Conservation (phyloP, 2,113 vertebrate species). For the Notothenia rossii region DNA sequence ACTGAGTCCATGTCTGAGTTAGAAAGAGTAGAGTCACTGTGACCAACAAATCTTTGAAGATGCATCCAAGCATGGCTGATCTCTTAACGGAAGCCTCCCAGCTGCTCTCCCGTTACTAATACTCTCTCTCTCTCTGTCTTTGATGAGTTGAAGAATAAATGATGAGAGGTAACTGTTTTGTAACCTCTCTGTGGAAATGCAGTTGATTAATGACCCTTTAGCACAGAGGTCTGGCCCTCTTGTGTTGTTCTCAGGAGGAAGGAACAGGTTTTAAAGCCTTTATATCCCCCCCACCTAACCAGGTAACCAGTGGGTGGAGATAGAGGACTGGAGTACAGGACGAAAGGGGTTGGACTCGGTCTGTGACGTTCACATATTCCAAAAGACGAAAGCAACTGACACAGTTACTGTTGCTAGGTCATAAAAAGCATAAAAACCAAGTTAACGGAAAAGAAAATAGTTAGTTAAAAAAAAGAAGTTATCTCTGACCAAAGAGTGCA, state of each 20-base stretch:
- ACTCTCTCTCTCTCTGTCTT: slow-evolving; percentile 23
- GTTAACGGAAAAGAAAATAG: not conserved
- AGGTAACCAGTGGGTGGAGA: slow-evolving; percentile 68
- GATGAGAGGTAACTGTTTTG: slow-evolving; percentile 35
- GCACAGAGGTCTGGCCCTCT: not conserved
- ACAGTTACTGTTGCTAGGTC: slow-evolving; percentile 20
- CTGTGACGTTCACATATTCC: slow-evolving; percentile 1
- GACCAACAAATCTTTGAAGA: slow-evolving; percentile 50
- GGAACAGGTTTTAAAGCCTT: slow-evolving; percentile 18
- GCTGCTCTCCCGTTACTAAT: slow-evolving; percentile 46
- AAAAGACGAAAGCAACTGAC: not conserved
- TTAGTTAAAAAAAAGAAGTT: not conserved
- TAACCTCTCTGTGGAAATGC: slow-evolving; percentile 24
- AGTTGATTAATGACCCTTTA: slow-evolving; percentile 1
- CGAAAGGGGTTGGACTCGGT: slow-evolving; percentile 8
- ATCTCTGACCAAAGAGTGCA: not conserved
- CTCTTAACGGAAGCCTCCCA: slow-evolving; percentile 33
- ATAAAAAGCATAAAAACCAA: slow-evolving; percentile 25
- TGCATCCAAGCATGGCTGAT: slow-evolving; percentile 70
- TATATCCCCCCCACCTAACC: slow-evolving; percentile 33
- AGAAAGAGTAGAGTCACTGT: slow-evolving; percentile 62
- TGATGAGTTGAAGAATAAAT: slow-evolving; percentile 47
- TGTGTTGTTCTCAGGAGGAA: slow-evolving; percentile 9
- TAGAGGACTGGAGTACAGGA: not conserved
- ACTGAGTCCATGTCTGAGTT: slow-evolving; percentile 47